Evolutionary conservation across 2,888 invertebrate species (phyloP).

Genomic region (Cantharis flavilabris): DNA sequence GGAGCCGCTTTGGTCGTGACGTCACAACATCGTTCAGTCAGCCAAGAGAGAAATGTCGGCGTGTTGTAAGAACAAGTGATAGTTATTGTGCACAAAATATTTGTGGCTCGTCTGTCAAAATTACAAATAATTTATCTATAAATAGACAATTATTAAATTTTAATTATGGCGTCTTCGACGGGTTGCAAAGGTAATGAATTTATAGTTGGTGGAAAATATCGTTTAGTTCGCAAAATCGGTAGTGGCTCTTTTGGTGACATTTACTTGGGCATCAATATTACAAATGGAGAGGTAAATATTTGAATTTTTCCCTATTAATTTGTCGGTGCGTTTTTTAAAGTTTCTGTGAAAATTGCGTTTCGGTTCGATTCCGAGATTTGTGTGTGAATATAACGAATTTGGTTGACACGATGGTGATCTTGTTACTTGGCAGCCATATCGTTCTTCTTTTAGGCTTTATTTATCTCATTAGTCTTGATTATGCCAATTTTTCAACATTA

Average conservation of each 20-base stretch:
- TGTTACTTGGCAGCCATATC: slow-evolving; percentile 40
- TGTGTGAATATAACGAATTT: slow-evolving; percentile 33
- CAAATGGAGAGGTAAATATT: slow-evolving; percentile 81
- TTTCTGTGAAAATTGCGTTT: background rate
- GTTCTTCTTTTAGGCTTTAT: slow-evolving; percentile 27
- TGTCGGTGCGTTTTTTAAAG: background rate
- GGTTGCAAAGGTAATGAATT: slow-evolving; percentile 66
- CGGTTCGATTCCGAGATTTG: slow-evolving; percentile 15
- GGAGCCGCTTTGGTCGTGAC: slow-evolving; percentile 37
- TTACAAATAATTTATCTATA: slow-evolving; percentile 48
- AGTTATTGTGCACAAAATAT: slow-evolving; percentile 55
- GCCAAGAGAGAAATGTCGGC: slow-evolving; percentile 61
- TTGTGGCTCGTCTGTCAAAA: slow-evolving; percentile 53
- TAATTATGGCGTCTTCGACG: slow-evolving; percentile 53
- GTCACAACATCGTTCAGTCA: slow-evolving; percentile 51
- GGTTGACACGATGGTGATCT: slow-evolving; percentile 30
- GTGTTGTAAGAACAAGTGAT: slow-evolving; percentile 59
- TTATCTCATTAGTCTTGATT: slow-evolving; percentile 24
- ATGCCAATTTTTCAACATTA: slow-evolving; percentile 5
- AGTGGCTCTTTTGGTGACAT: slow-evolving; percentile 99
- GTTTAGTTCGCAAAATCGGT: slow-evolving; percentile 95
- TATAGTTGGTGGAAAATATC: slow-evolving; percentile 90
- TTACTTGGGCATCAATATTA: slow-evolving; percentile 90
- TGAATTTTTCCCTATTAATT: background rate
- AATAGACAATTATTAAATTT: slow-evolving; percentile 50